Evolutionary conservation across 2,113 vertebrate genomes (phyloP).

Genomic region (Herpailurus yagouaroundi): DNA sequence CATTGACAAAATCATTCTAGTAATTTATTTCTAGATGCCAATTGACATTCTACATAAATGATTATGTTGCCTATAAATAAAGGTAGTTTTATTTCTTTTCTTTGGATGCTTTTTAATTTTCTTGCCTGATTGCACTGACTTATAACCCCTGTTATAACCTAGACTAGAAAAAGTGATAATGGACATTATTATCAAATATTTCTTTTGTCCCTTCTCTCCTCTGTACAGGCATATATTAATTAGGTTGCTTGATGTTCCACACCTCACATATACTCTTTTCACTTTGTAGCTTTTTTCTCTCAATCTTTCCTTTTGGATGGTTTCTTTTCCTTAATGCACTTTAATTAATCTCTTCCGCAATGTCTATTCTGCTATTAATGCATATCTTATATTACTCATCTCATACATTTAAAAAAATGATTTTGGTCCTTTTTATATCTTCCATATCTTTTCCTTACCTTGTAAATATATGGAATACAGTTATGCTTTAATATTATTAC

Average conservation of each 20-base stretch:
- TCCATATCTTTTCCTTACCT: background rate
- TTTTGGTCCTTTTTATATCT: background rate
- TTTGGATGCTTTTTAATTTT: background rate
- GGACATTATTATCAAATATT: background rate
- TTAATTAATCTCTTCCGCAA: background rate
- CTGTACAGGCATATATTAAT: background rate
- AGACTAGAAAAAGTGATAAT: background rate
- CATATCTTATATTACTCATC: background rate
- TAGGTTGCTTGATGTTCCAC: background rate
- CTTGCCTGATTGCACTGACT: background rate
- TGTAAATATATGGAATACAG: background rate
- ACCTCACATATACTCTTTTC: background rate
- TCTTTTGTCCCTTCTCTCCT: background rate
- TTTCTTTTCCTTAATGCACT: background rate
- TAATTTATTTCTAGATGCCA: background rate
- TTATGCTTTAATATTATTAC: background rate
- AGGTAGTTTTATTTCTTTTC: background rate
- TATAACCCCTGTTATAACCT: background rate
- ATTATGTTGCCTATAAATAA: background rate
- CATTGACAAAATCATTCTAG: background rate
- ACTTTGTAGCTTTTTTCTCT: background rate
- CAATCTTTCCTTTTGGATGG: background rate
- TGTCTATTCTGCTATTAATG: background rate
- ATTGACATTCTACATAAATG: background rate
- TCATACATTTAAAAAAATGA: background rate